These are phyloP conservation scores for Noctua janthe DNA, from an alignment of 2,888 invertebrate genomes.

Conservation along the genomic window DNA sequence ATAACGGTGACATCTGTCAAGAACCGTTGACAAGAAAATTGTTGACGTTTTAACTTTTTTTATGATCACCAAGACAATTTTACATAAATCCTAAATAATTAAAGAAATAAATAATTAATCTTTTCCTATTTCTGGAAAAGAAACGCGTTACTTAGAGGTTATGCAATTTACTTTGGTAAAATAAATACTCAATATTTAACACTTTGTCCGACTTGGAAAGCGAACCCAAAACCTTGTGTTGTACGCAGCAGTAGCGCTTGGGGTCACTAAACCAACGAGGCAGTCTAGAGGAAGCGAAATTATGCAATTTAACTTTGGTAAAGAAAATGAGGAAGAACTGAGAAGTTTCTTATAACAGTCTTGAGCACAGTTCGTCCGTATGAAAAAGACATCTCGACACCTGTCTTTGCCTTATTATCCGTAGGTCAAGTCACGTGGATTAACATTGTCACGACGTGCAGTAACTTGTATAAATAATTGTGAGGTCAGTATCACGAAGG, in stretches of 20 bases:
- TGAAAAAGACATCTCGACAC: not conserved
- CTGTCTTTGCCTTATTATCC: conserved; percentile 20
- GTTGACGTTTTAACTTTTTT: conserved; percentile 12
- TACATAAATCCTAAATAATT: not conserved
- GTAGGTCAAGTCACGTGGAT: conserved; percentile 50
- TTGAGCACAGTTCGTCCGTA: not conserved
- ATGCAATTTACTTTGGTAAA: not conserved
- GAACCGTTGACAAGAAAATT: conserved; percentile 18
- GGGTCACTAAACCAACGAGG: not conserved
- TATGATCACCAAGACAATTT: not conserved
- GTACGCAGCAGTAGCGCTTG: not conserved
- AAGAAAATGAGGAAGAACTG: not conserved
- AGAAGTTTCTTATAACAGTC: not conserved
- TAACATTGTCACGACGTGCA: conserved; percentile 25
- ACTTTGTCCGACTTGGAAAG: not conserved
- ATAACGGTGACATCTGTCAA: conserved; percentile 63
- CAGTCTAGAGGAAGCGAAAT: not conserved
- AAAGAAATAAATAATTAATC: not conserved
- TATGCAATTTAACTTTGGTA: not conserved
- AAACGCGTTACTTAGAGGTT: not conserved
- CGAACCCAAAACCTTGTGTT: not conserved
- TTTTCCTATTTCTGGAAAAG: not conserved
- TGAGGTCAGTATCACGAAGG: conserved; percentile 49
- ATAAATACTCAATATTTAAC: not conserved
- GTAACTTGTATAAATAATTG: conserved; percentile 16